Conservation (phyloP, 2,113 vertebrate genomes). For the Tricholaema leucomelas region DNA sequence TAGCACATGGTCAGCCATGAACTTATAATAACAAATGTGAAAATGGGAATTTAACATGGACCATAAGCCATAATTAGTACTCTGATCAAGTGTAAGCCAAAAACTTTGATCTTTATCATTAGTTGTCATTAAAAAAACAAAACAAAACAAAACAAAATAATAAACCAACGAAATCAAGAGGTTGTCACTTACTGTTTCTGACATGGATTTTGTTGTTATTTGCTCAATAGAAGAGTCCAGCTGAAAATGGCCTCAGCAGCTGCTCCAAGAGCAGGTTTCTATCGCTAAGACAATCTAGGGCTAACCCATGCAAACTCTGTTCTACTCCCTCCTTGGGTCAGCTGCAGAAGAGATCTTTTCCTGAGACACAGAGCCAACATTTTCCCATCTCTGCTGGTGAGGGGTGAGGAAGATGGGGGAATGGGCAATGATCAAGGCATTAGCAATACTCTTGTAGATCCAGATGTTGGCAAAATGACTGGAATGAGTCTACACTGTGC, state of each 20-base stretch:
- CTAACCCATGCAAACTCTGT: neutral
- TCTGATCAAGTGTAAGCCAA: neutral
- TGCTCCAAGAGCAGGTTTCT: neutral
- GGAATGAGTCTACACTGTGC: neutral
- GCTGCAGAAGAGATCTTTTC: neutral
- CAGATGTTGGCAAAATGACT: neutral
- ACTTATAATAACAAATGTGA: neutral
- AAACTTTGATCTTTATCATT: neutral
- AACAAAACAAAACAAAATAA: neutral
- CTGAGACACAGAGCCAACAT: neutral
- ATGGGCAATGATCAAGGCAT: neutral
- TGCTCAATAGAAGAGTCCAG: neutral
- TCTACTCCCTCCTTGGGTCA: neutral
- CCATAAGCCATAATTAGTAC: neutral
- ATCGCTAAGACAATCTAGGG: neutral
- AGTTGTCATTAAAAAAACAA: neutral
- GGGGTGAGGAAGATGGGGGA: neutral
- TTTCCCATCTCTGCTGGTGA: neutral
- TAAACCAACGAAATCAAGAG: neutral
- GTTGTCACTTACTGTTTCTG: neutral
- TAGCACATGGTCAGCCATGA: neutral
- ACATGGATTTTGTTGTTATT: neutral
- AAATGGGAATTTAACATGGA: neutral
- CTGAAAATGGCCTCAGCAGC: neutral
- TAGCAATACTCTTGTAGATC: neutral